Evolutionary conservation across 35 echinoderm and acorn worm species (phyloP).

Genomic region (Acanthaster planci): DNA sequence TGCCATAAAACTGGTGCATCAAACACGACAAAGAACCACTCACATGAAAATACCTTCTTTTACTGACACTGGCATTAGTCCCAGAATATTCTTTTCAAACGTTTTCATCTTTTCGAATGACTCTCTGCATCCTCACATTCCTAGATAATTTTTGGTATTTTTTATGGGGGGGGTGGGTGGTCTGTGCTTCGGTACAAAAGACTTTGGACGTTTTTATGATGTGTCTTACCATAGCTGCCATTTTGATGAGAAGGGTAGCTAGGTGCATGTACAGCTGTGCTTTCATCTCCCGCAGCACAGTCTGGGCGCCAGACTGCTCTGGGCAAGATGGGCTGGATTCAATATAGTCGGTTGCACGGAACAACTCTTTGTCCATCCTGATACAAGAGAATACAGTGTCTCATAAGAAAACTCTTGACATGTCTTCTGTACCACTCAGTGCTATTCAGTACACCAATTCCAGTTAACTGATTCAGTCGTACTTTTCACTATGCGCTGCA

Average conservation of each 20-base stretch:
- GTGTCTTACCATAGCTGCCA: conserved; percentile 77
- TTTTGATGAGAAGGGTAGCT: conserved; percentile 61
- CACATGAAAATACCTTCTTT: no score
- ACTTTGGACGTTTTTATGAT: no score
- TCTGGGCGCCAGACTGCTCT: conserved; percentile 44
- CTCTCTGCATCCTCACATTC: neutral
- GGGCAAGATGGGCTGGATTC: conserved; percentile 21
- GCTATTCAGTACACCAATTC: no score
- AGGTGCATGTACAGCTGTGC: conserved; percentile 81
- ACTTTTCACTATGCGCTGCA: no score
- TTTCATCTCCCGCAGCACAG: conserved; percentile 69
- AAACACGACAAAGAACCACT: no score
- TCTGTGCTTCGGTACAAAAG: neutral
- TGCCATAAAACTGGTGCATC: no score
- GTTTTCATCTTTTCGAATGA: neutral
- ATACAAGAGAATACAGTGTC: neutral
- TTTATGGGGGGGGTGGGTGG: neutral
- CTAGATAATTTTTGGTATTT: conserved; percentile 2
- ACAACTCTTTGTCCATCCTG: conserved; percentile 66
- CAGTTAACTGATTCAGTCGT: no score
- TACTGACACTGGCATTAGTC: no score
- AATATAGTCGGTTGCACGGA: conserved; percentile 52
- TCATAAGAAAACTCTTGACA: no score
- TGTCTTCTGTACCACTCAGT: no score
- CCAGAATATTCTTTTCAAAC: no score